Percentiles rank a stretch among this genome's conserved stretches.
phyloP scores from a whole-genome alignment of 2,797 vertebrate genomes.

The Geotria australis region DNA sequence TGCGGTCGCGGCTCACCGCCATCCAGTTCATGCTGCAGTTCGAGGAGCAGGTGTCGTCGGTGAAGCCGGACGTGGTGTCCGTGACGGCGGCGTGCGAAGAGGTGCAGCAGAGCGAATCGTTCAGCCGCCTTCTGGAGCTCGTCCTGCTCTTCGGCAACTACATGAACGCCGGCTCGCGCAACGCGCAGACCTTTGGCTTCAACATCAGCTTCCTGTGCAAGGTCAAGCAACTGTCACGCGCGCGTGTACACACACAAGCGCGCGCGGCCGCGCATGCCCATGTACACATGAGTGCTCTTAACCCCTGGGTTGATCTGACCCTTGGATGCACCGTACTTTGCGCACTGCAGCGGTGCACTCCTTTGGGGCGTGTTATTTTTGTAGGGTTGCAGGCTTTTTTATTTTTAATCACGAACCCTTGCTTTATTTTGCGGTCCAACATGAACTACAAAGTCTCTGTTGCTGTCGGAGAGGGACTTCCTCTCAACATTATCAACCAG shows the following conservation, averaged over 20 bases:
- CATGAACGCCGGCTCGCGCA: conserved; percentile 60
- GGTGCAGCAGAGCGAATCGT: conserved; percentile 29
- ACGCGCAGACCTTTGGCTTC: conserved; percentile 48
- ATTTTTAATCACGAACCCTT: too few relatives aligned
- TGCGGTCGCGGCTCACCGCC: conserved; percentile 30
- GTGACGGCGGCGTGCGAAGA: conserved; percentile 68
- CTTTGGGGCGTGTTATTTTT: too few relatives aligned
- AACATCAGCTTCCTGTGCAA: conserved; percentile 40
- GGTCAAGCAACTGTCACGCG: conserved; percentile 8
- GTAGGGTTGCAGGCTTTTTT: too few relatives aligned
- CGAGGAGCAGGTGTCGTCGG: conserved; percentile 46
- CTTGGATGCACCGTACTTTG: too few relatives aligned
- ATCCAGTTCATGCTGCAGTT: conserved; percentile 58
- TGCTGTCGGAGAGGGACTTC: too few relatives aligned
- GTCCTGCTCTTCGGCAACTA: conserved; percentile 47
- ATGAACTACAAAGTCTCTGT: too few relatives aligned
- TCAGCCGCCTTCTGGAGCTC: conserved; percentile 30
- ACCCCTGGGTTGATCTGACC: too few relatives aligned
- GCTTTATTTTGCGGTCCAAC: too few relatives aligned
- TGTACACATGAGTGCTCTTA: neutral
- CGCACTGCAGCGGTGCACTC: too few relatives aligned
- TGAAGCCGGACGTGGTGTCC: conserved; percentile 59
- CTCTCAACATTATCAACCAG: too few relatives aligned
- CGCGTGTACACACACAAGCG: neutral
- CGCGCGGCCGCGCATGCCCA: neutral